Evolutionary conservation across 1,140 invertebrate species (phyloP).

Genomic region (Neodiprion fabricii): DNA sequence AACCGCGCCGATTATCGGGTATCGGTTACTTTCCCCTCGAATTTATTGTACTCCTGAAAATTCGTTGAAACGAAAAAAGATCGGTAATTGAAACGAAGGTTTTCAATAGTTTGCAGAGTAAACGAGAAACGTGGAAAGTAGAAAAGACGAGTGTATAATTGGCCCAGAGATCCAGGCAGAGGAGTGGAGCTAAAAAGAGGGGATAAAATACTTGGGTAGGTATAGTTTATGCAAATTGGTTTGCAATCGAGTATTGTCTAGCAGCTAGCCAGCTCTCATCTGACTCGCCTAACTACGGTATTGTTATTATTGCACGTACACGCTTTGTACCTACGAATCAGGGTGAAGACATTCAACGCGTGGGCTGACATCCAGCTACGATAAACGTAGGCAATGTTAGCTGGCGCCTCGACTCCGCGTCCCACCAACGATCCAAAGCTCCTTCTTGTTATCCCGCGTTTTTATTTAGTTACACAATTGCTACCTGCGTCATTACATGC

Average conservation of each 20-base stretch:
- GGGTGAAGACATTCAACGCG: neutral
- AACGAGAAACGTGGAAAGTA: too few relatives aligned
- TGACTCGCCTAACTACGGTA: neutral
- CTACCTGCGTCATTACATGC: too few relatives aligned
- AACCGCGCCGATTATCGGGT: too few relatives aligned
- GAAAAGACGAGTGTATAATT: too few relatives aligned
- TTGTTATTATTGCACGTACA: neutral
- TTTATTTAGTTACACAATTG: too few relatives aligned
- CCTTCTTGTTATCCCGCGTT: too few relatives aligned
- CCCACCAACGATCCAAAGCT: neutral
- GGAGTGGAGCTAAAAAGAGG: conserved; percentile 29
- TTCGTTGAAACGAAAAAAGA: too few relatives aligned
- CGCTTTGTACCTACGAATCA: neutral
- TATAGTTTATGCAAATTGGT: conserved; percentile 48
- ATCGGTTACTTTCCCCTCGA: too few relatives aligned
- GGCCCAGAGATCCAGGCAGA: too few relatives aligned
- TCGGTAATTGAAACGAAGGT: too few relatives aligned
- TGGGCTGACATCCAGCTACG: neutral
- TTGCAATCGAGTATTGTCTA: conserved; percentile 37
- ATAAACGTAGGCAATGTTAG: neutral
- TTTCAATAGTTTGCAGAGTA: too few relatives aligned
- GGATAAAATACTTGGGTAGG: conserved; percentile 40
- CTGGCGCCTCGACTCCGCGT: neutral
- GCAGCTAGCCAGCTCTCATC: neutral
- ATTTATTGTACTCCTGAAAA: too few relatives aligned